These are phyloP conservation scores for Hydriomena furcata DNA, from an alignment of 2,888 invertebrate genomes.

Conservation along the genomic window DNA sequence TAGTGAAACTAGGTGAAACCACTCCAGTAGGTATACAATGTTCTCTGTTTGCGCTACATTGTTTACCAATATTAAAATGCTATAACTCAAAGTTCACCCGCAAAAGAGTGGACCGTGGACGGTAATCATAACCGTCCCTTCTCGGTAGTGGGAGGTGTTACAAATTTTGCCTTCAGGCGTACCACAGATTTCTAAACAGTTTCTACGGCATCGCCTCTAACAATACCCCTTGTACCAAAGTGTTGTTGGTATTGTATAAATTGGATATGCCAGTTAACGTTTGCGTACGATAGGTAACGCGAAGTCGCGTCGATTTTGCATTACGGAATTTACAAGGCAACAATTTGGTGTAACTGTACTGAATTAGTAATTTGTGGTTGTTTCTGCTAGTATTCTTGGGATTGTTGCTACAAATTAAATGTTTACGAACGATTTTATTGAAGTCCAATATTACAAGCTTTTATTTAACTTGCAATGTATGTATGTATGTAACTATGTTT, in stretches of 20 bases:
- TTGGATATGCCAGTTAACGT: constrained; percentile 56
- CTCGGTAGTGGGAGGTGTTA: constrained; percentile 61
- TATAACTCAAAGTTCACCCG: constrained; percentile 30
- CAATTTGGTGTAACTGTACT: constrained; percentile 46
- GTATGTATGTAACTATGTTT: too few species aligned
- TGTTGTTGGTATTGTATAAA: constrained; percentile 56
- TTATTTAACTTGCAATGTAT: too few species aligned
- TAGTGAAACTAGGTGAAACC: constrained; percentile 3
- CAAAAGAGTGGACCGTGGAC: constrained; percentile 17
- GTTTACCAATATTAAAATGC: constrained; percentile 22
- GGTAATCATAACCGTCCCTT: constrained; percentile 41
- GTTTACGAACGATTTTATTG: not conserved
- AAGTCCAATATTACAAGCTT: not conserved
- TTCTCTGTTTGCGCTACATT: constrained; percentile 9
- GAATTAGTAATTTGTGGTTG: constrained; percentile 45
- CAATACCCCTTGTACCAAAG: constrained; percentile 52
- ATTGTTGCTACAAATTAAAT: constrained; percentile 5
- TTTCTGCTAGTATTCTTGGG: constrained; percentile 34
- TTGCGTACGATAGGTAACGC: constrained; percentile 55
- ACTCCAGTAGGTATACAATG: not conserved
- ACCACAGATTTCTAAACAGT: constrained; percentile 16
- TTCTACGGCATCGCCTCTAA: constrained; percentile 40
- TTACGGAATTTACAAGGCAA: constrained; percentile 46
- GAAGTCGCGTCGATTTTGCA: constrained; percentile 46
- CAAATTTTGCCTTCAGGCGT: constrained; percentile 58